Evolutionary conservation across 1,140 invertebrate species (phyloP), one percentile per base, ranked within the genome.

Genomic region (Neodiprion virginianus): DNA sequence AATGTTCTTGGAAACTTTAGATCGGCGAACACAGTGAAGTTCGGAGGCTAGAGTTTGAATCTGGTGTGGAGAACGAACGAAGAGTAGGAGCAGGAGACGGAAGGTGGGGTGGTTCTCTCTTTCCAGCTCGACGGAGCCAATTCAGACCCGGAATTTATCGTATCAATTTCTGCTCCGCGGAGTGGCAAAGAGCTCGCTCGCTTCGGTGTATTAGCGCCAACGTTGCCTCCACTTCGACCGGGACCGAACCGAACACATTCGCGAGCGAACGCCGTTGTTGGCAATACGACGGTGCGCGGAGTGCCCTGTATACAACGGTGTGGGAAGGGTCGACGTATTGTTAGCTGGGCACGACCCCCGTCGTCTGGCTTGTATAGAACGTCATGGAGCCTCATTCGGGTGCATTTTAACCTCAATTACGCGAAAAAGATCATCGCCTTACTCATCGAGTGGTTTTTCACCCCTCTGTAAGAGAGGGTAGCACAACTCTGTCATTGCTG

Each of bases 101-200:
- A 72, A 73, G 74, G 71, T 71, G 72, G 68, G 76, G 78, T 77
- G 81, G 76, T 81, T 82, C 82, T 80, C 76, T 79, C 76, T 90
- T 91, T 89, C 89, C 90, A 89, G 88, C 90, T 90, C 88, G 89
- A 84, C 87, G 89, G 87, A 88, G 88, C 89, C 90, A 89, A 91
- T 91, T 91, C 90, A 90, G 89, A 89, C 86, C 89, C 88, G 89
- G 90, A 91, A 91, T 91, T 91, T 90, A 91, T 91, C 90, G 90
- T 90, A 91, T 91, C 90, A 91, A 91, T 91, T 91, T 91, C 90
- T 90, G 90, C 90, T 90, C 88, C 89, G 88, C 90, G 89, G 89
- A 90, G 90, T 89, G 90, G 89, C 89, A 90, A 90, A 91, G 89
- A 90, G 89, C 86, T 87, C 86, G 80, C 78, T 85, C 82, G 82